Percentiles rank a stretch among this genome's conserved stretches.
These are phyloP conservation scores for Periophthalmodon schlosseri DNA, from an alignment of 2,113 vertebrate species.

Conservation along the genomic window DNA sequence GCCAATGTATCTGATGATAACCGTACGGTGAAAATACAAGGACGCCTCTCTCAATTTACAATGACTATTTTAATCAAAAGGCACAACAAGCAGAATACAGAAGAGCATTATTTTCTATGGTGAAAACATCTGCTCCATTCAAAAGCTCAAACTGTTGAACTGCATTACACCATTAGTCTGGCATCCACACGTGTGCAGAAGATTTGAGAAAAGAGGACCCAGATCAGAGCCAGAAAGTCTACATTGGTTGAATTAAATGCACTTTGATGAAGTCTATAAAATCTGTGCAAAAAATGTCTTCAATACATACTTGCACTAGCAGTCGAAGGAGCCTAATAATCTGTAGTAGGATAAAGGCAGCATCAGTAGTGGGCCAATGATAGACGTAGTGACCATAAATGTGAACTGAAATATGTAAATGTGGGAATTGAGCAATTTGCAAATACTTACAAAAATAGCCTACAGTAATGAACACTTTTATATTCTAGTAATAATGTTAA, in stretches of 20 bases:
- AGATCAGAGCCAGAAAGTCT: not conserved
- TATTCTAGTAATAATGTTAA: not conserved
- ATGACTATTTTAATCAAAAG: not conserved
- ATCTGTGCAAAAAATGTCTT: not conserved
- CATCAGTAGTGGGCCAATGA: not conserved
- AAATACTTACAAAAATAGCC: not conserved
- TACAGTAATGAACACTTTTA: not conserved
- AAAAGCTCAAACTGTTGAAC: not conserved
- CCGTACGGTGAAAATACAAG: not conserved
- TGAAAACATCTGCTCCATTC: not conserved
- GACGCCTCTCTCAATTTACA: not conserved
- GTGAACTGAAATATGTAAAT: too few species aligned
- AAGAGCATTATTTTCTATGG: not conserved
- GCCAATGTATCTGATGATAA: not conserved
- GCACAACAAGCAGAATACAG: not conserved
- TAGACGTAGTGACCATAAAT: not conserved
- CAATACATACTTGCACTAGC: not conserved
- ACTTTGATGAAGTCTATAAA: not conserved
- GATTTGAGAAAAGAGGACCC: not conserved
- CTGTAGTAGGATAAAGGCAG: not conserved
- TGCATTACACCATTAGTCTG: constrained; percentile 3
- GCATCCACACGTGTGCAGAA: not conserved
- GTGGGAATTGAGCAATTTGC: not conserved
- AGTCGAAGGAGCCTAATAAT: not conserved
- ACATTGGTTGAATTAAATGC: not conserved